phyloP scores from a whole-genome alignment of 1,140 invertebrate species.

The Camponotus pennsylvanicus region DNA sequence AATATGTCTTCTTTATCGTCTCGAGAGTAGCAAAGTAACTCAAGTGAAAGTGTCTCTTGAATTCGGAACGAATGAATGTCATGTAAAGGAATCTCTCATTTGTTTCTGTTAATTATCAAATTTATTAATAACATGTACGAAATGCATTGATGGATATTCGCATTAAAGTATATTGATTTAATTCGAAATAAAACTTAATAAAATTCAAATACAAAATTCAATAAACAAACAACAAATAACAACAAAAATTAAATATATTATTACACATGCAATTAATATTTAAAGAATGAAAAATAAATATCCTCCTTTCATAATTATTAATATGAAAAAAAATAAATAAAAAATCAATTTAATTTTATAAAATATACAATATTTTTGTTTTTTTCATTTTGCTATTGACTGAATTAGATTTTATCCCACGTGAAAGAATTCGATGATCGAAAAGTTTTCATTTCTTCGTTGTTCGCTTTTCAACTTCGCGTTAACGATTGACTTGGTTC shows the following conservation, averaged over 20 bases:
- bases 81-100: conserved; percentile 9
- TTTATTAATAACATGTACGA: conserved; percentile 22
- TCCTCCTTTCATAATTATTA: no score
- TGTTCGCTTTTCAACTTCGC: not conserved
- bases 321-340: no score
- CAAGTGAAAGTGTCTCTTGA: conserved; percentile 10
- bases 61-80: conserved; percentile 43
- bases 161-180: not conserved
- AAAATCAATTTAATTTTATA: no score
- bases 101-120: conserved; percentile 52
- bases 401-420: not conserved
- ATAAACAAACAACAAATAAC: no score
- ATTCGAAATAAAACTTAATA: no score
- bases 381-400: no score
- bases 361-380: not conserved
- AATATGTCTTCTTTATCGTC: not conserved
- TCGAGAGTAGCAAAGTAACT: conserved; percentile 18
- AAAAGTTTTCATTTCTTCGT: not conserved
- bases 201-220: no score
- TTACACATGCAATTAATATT: no score
- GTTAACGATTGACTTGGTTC: conserved; percentile 32
- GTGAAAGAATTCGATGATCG: not conserved
- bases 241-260: no score
- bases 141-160: not conserved
- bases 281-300: no score